Evolutionary conservation across 2,888 invertebrate genomes (phyloP), one percentile per base, ranked within the genome.

Genomic region (Phorcus lineatus): DNA sequence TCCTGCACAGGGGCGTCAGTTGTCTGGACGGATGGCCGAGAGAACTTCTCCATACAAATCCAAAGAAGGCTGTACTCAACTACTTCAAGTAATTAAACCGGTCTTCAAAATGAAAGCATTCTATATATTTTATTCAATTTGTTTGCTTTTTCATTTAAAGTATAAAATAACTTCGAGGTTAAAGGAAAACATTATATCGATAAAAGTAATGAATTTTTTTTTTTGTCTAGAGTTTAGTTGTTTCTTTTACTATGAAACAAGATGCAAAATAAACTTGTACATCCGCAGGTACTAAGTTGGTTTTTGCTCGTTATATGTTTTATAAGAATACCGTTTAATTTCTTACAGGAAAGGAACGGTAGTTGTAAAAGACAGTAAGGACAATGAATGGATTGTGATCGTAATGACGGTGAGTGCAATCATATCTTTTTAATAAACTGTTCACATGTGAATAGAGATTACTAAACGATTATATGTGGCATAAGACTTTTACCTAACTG

Each of bases 361-460:
- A 17, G 84, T 91, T 2, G 90, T 90, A 0, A 79, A 84, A 28
- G 89, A 91, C 84, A 91, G 90, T 78, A 81, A 77, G 9, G 79
- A 81, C 13, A 90, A 82, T 77, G 91, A 91, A 55, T 91, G 90
- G 90, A 88, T 91, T 24, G 89, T 91, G 81, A 89, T 91, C 16
- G 87, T 91, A 0, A 90, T 89, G 82, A 90, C 91, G 70, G 91
- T 91, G 85, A 84, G 88, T 83, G 57, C 24, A 53, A 13, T 28
- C 9, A 22, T 57, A 19, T 57, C 4, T 47, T n/a, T 13, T n/a
- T 17, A 28, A 74, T 3, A 4, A 4, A 7, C 2, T 36, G 36
- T 36, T 36, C 7, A 36, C 36, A 2, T 7, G 36, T 2, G 36
- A 36, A 74, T 36, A 36, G 3, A 36, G 36, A 36, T 6, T 36